Evolutionary conservation across 1,140 invertebrate genomes (phyloP), one percentile per base, ranked within the genome.

Genomic region (Cecropterus lyciades): DNA sequence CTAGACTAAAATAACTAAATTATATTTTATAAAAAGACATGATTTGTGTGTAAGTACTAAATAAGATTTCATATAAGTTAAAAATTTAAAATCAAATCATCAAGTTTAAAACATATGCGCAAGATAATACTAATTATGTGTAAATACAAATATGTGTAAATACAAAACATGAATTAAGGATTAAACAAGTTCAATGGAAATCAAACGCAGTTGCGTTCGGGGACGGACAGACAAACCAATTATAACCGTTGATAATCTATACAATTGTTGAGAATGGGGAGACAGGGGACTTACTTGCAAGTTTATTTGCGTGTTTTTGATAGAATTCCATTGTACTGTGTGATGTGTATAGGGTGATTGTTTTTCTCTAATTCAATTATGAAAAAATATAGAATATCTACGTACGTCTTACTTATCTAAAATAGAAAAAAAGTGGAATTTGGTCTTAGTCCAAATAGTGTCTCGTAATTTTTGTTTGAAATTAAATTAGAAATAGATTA

Each of bases 241-340:
- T 89, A 89, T 77, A 78, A 73, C 72, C 82, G 76, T 82, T 80
- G 84, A 84, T 87, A 84, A 89, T 89, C 82, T 77, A 69, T 60
- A 72, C 75, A 73, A 80, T 84, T 85, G 81, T 77, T 82, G 75
- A 69, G 51, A 17, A 75, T 65, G 33, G 57, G 30, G 52, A 27
- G 55, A 40, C 52, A 66, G 73, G 79, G 79, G 80, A 69, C 73
- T 59, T 57, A 68, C 55, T 48, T 60, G 57, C 10, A 46, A 60
- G 65, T 63, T 64, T 75, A 70, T 42, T 73, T 69, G 73, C 65
- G 72, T 84, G 70, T 79, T 77, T 75, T 72, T 77, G 74, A 79
- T 78, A 69, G 74, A 79, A 79, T 69, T 63, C 67, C 64, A 55
- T 67, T 76, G 60, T 48, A 60, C 20, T 43, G 11, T 69, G 49